Evolutionary conservation across 2,888 invertebrate species (phyloP), one percentile per base, ranked within the genome.

Genomic region (Allygus modestus): DNA sequence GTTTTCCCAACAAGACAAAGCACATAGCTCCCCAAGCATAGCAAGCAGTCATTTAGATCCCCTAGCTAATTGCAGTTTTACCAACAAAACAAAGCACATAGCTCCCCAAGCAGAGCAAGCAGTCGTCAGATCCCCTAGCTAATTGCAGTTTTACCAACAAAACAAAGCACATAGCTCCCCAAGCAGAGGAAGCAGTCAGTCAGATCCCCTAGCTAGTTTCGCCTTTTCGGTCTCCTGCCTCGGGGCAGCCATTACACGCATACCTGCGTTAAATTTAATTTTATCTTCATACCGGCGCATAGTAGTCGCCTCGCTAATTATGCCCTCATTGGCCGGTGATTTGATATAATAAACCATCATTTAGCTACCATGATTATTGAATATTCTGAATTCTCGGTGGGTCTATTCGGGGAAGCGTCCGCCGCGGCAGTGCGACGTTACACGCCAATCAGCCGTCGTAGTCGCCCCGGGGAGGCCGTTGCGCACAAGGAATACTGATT

Each of bases 241-340:
- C 12, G 51, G 77, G 51, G n/a, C 28, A 20, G 31, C 46, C 51
- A 46, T 77, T 77, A 77, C 77, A 77, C 77, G 77, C 77, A 77
- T 77, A 77, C 77, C 77, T 1, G 31, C 51, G 77, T 77, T 77
- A 77, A 77, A 77, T 77, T 73, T 73, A 73, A 73, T 73, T 77
- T 77, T 43, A 77, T 77, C 77, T 17, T 20, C 51, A 77, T 73
- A 73, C 73, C 37, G 9, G 73, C 73, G 9, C 69, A 31, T 71
- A 69, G 69, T 33, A 69, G 69, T 69, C 69, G 71, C 41, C n/a
- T 28, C 17, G 51, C 43, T 77, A 77, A 77, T 77, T 77, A 28
- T 12, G n/a, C 4, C 51, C 77, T 51, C 28, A 51, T 77, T 51
- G 51, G 51, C 43, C 51, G 46, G 77, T 77, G 23, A 77, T 77